Percentiles rank a stretch among this genome's conserved stretches.
Evolutionary conservation across 2,113 vertebrate species (phyloP).

Genomic region (Anhinga rufa): DNA sequence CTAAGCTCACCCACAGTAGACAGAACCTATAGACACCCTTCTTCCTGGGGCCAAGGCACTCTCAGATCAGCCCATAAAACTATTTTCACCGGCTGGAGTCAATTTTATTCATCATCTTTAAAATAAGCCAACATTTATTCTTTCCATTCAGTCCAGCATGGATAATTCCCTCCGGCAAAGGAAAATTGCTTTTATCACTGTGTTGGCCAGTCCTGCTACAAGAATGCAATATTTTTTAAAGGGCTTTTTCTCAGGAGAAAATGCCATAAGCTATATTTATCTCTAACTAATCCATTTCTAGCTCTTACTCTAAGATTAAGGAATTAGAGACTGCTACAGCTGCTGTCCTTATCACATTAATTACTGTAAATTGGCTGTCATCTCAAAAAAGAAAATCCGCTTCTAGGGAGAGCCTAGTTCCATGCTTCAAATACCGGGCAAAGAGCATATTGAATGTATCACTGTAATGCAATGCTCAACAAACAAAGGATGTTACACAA

Average conservation of each 20-base stretch:
- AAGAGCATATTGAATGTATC: slow-evolving; percentile 6
- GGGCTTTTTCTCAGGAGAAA: slow-evolving; percentile 52
- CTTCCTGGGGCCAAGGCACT: not conserved
- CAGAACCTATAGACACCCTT: not conserved
- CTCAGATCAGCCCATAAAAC: not conserved
- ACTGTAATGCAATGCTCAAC: not conserved
- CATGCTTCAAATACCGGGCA: not conserved
- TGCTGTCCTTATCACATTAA: slow-evolving; percentile 73
- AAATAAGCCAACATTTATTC: slow-evolving; percentile 15
- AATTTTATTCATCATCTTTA: slow-evolving; percentile 20
- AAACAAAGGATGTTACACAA: not conserved
- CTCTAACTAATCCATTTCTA: slow-evolving; percentile 69
- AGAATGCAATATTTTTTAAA: slow-evolving; percentile 55
- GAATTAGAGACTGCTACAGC: slow-evolving; percentile 69
- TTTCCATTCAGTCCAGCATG: not conserved
- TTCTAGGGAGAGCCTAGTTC: slow-evolving; percentile 15
- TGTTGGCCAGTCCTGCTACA: not conserved
- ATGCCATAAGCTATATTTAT: slow-evolving; percentile 63
- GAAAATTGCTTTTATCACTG: slow-evolving; percentile 1
- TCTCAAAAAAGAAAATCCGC: slow-evolving; percentile 46
- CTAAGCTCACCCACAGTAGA: not conserved
- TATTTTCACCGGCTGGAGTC: not conserved
- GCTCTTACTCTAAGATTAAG: slow-evolving; percentile 63
- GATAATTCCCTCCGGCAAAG: slow-evolving; percentile 13
- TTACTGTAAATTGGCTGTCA: slow-evolving; percentile 67